Evolutionary conservation across 2,888 invertebrate genomes (phyloP).

Genomic region (Stramonita haemastoma): DNA sequence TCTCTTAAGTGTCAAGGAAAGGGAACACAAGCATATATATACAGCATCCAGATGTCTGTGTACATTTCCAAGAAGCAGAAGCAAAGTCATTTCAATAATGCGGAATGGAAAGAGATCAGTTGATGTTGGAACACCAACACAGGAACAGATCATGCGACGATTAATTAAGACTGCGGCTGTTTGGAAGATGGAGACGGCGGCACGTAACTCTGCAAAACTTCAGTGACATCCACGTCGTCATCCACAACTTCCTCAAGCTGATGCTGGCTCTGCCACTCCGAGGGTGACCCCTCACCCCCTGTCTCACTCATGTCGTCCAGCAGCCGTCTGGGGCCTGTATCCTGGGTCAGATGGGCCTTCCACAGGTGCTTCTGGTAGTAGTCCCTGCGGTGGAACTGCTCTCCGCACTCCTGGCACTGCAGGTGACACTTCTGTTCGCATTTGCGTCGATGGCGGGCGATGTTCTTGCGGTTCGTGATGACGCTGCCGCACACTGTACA

Average conservation of each 20-base stretch:
- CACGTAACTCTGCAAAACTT: conserved; percentile 14
- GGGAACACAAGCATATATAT: too few relatives aligned
- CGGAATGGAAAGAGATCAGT: background rate
- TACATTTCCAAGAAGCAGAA: too few relatives aligned
- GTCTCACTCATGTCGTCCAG: background rate
- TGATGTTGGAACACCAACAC: background rate
- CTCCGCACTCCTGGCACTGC: conserved; percentile 30
- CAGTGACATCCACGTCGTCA: conserved; percentile 9
- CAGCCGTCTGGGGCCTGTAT: conserved; percentile 3
- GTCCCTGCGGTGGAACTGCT: conserved; percentile 35
- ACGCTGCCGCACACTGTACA: conserved; percentile 19
- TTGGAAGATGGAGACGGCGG: background rate
- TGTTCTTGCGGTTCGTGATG: conserved; percentile 34
- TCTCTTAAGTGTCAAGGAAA: too few relatives aligned
- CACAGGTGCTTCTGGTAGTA: conserved; percentile 35
- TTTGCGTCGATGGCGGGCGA: conserved; percentile 48
- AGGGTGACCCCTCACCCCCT: background rate
- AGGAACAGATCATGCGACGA: background rate
- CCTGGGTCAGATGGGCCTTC: conserved; percentile 24
- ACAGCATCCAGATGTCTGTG: too few relatives aligned
- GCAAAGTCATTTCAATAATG: background rate
- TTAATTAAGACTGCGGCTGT: background rate
- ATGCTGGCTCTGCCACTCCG: conserved; percentile 3
- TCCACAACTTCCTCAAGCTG: conserved; percentile 26
- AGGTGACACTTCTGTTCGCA: conserved; percentile 43